Evolutionary conservation across 2,113 vertebrate genomes (phyloP).

Genomic region (Pterocles orientalis): DNA sequence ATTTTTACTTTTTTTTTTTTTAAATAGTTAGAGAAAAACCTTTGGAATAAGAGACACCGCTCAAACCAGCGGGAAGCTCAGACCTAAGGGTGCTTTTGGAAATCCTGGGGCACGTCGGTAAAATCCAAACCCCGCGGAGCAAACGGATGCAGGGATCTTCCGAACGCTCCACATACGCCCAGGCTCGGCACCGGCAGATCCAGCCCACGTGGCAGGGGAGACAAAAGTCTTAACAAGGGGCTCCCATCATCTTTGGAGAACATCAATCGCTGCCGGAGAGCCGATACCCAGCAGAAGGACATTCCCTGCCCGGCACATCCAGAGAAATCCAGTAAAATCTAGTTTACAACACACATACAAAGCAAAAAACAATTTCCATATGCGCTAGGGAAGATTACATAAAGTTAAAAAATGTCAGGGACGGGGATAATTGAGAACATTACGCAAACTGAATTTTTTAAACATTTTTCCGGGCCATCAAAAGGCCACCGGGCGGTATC

Average conservation of each 20-base stretch:
- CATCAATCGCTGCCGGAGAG: fast-evolving
- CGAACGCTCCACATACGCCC: background rate
- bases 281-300: background rate
- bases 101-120: background rate
- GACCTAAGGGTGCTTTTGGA: background rate
- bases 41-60: background rate
- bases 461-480: background rate
- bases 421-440: background rate
- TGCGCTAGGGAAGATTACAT: background rate
- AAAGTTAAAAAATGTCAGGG: background rate
- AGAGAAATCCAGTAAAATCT: background rate
- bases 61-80: background rate
- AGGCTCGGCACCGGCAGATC: background rate
- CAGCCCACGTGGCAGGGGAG: background rate
- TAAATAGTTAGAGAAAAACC: background rate
- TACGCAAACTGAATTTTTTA: background rate
- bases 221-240: fast-evolving
- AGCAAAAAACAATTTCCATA: background rate
- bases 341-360: background rate
- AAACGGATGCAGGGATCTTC: background rate
- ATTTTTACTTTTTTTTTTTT: background rate
- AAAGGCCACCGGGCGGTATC: background rate
- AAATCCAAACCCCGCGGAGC: fast-evolving
- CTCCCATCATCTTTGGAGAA: background rate
- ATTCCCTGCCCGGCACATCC: background rate